Evolutionary conservation across 2,797 vertebrate species (phyloP), one percentile per base, ranked within the genome.

Genomic region (Naso thynnoides): DNA sequence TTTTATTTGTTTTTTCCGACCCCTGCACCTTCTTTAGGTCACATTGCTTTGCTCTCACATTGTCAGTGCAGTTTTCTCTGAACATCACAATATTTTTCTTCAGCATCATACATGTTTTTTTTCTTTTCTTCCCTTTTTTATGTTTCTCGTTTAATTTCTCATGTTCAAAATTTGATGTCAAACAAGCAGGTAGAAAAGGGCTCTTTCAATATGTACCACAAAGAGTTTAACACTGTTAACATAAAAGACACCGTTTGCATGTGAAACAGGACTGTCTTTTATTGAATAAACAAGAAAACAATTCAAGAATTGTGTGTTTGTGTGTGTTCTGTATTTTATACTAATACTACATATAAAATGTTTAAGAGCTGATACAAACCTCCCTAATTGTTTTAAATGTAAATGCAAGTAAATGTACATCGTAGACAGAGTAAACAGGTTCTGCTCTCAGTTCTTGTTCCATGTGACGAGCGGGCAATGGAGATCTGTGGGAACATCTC

Each of bases 401-500:
- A 39, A 39, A n/a, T 18, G n/a, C n/a, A n/a, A n/a, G 4, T 31
- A 27, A 5, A n/a, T 31, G 13, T 53, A 15, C 15, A 71, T 21
- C 38, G 16, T 44, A 61, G 52, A 70, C 33, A 77, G 48, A 59
- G 59, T 76, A 76, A 71, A 55, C 41, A 24, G 10, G 15, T 5
- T 61, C n/a, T 63, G 26, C 66, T 72, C 18, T 79, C 41, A 27
- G 39, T 60, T 73, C 50, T 55, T 23, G 55, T 39, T 84, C 80
- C 67, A 63, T 19, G 36, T 38, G 65, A 49, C 18, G 1, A 54
- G n/a, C 26, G 48, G 57, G 64, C 39, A 74, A 75, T 48, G 27
- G 75, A 82, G 64, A 66, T 81, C 60, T 89, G 81, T 87, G 86
- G 86, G 83, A 89, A 90, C 44, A 10, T 82, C 70, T 87, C 73